Percentiles rank a stretch among this genome's conserved stretches.
Evolutionary conservation across 2,888 invertebrate species (phyloP).

Genomic region (Eudasyphora cyanicolor): DNA sequence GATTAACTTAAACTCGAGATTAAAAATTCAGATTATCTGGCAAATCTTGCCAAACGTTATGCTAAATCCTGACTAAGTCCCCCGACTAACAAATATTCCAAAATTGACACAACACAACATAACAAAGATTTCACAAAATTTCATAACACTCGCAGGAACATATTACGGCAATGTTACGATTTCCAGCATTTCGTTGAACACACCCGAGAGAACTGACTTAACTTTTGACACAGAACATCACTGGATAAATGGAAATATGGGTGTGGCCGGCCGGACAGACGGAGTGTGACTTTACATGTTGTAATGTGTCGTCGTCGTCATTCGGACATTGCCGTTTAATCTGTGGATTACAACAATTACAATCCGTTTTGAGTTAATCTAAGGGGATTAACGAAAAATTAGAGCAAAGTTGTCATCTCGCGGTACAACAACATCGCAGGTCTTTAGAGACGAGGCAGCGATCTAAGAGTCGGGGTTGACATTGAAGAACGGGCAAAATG

Average conservation of each 20-base stretch:
- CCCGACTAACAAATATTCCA: background rate
- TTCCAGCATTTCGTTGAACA: too few relatives aligned
- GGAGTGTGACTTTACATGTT: constrained; percentile 11
- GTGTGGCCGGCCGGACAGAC: background rate
- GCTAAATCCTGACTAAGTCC: constrained; percentile 28
- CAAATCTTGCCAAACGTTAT: constrained; percentile 43
- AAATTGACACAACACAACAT: background rate
- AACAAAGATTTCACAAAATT: constrained; percentile 2
- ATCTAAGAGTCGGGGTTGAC: background rate
- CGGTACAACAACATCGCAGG: constrained; percentile 38
- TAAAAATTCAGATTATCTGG: too few relatives aligned
- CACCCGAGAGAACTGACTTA: background rate
- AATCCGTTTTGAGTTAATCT: constrained; percentile 49
- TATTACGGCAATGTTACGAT: constrained; percentile 1
- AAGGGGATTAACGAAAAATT: constrained; percentile 61
- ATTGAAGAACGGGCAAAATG: background rate
- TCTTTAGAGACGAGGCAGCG: too few relatives aligned
- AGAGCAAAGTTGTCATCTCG: constrained; percentile 37
- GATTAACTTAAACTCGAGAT: constrained; percentile 17
- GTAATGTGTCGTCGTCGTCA: background rate
- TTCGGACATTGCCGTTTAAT: background rate
- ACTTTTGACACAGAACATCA: background rate
- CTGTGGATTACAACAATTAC: constrained; percentile 12
- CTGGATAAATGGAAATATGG: background rate
- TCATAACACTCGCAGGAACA: background rate